Evolutionary conservation across 1,140 invertebrate genomes (phyloP).

Genomic region (Bilobella aurantiaca): DNA sequence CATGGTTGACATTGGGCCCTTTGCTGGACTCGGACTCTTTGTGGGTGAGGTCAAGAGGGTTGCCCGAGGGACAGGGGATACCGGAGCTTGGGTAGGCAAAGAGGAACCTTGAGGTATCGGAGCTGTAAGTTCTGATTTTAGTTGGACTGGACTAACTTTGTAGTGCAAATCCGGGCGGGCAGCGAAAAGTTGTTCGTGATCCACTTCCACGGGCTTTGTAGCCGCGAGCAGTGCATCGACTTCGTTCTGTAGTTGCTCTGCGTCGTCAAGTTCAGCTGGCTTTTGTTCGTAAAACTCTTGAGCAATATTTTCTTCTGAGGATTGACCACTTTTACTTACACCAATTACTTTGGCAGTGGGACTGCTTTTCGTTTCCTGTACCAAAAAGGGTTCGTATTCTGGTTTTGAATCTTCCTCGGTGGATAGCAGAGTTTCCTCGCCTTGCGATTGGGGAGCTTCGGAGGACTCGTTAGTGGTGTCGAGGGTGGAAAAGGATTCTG

Average conservation of each 20-base stretch:
- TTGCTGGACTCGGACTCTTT: neutral
- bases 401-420: no score
- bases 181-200: neutral
- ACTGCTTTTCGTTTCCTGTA: neutral
- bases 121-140: neutral
- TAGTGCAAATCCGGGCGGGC: neutral
- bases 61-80: neutral
- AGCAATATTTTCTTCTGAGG: neutral
- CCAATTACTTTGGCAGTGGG: conserved; percentile 2
- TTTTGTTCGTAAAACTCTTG: neutral
- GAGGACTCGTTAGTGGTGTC: no score
- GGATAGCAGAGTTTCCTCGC: no score
- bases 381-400: no score
- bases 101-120: neutral
- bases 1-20: neutral
- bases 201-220: neutral
- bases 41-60: neutral
- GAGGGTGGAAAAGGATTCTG: neutral
- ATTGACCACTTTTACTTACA: neutral
- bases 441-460: no score
- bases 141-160: neutral
- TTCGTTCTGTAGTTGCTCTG: neutral
- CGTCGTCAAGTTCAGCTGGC: no score
- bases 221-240: neutral
- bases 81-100: neutral